phyloP scores from a whole-genome alignment of 2,888 invertebrate genomes.

The Dorcus parallelipipedus region DNA sequence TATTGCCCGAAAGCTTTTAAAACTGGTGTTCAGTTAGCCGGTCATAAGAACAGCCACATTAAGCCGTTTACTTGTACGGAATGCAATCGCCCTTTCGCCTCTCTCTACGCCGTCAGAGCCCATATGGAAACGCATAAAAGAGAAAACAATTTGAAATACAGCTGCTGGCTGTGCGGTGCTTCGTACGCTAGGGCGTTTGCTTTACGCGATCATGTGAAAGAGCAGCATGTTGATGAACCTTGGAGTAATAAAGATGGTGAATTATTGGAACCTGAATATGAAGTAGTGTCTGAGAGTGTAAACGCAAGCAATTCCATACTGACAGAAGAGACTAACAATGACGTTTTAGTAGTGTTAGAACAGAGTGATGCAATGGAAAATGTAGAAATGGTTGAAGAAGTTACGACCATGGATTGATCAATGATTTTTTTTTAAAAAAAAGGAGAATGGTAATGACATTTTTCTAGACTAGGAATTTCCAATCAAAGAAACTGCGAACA shows the following conservation, averaged over 20 bases:
- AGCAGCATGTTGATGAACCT: constrained; percentile 51
- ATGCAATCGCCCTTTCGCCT: constrained; percentile 76
- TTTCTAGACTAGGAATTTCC: no score
- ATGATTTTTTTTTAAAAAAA: no score
- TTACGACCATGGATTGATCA: constrained; percentile 2
- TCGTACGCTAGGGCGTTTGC: constrained; percentile 74
- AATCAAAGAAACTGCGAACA: no score
- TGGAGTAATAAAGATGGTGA: constrained; percentile 10
- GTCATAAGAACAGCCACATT: constrained; percentile 77
- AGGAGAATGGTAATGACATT: no score
- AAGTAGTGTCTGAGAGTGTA: constrained; percentile 18
- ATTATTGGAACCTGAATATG: constrained; percentile 13
- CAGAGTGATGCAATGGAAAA: constrained; percentile 14
- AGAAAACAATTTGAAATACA: constrained; percentile 66
- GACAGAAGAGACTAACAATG: constrained; percentile 12
- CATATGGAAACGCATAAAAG: constrained; percentile 73
- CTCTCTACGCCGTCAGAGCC: constrained; percentile 70
- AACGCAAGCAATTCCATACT: constrained; percentile 20
- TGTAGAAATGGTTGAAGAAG: constrained; percentile 22
- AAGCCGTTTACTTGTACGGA: constrained; percentile 76
- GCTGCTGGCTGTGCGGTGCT: constrained; percentile 70
- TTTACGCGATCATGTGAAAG: constrained; percentile 67
- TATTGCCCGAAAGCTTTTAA: constrained; percentile 77
- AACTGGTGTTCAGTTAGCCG: constrained; percentile 73
- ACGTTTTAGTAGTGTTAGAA: constrained; percentile 15